Conservation (phyloP, 2,888 invertebrate species). For the Masnerella sp. region DNA sequence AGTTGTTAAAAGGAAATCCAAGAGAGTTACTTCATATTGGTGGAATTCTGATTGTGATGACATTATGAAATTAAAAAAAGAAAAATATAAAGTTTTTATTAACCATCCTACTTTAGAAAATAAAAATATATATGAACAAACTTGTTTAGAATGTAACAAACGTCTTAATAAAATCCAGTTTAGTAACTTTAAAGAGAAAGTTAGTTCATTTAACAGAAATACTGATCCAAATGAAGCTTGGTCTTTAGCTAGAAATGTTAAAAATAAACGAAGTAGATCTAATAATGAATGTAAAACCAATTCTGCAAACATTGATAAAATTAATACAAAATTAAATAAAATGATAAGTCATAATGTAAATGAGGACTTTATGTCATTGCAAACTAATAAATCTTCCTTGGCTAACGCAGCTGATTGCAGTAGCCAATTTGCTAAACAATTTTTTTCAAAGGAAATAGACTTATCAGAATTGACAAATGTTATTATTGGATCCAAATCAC, state of each 20-base stretch:
- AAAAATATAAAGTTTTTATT: not conserved
- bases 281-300: conserved; percentile 13
- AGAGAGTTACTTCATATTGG: not conserved
- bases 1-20: not conserved
- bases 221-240: conserved; percentile 1
- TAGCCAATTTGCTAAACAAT: not conserved
- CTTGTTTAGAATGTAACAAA: not conserved
- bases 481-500: not conserved
- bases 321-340: not conserved
- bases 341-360: not conserved
- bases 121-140: not conserved
- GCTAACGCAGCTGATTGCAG: not conserved
- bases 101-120: conserved; percentile 1
- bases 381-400: not conserved
- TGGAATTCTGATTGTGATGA: not conserved
- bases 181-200: not conserved
- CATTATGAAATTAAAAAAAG: not conserved
- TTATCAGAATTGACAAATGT: not conserved
- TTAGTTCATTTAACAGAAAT: conserved; percentile 9
- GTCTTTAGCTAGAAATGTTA: conserved; percentile 1
- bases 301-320: not conserved
- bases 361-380: not conserved
- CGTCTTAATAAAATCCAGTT: not conserved
- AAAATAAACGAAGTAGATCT: conserved; percentile 1
- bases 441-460: not conserved